Percentiles rank a stretch among this genome's conserved stretches.
These are phyloP conservation scores for Neolamprologus hecqui DNA, from an alignment of 2,113 vertebrate species.

Conservation along the genomic window DNA sequence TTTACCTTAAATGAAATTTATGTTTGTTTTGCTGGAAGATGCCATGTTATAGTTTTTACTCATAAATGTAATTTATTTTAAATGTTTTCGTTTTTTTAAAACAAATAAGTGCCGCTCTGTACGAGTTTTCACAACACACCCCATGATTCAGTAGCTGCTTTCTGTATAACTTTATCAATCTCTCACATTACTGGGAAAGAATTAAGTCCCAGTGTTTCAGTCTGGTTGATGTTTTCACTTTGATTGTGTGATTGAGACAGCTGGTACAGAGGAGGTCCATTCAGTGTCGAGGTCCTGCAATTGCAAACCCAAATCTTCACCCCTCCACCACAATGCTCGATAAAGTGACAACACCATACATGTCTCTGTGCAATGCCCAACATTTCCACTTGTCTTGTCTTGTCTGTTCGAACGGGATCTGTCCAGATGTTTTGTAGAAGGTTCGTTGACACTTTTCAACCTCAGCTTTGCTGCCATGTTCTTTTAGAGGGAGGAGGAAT, in stretches of 20 bases:
- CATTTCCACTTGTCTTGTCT: not conserved
- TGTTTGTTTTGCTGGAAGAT: not conserved
- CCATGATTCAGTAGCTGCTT: not conserved
- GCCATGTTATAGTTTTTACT: not conserved
- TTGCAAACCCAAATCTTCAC: not conserved
- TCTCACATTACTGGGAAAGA: not conserved
- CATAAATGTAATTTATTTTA: not conserved
- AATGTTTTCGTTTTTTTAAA: not conserved
- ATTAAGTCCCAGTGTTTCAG: not conserved
- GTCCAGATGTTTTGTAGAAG: not conserved
- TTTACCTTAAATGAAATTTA: not conserved
- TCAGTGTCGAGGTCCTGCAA: not conserved
- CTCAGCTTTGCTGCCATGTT: not conserved
- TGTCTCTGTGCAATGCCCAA: not conserved
- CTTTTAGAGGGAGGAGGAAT: not conserved
- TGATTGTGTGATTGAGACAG: not conserved
- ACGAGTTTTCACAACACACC: not conserved
- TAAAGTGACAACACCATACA: not conserved
- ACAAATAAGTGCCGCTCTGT: not conserved
- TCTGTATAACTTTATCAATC: not conserved
- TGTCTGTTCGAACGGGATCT: fast-evolving
- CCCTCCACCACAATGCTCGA: not conserved
- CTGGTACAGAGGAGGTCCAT: not conserved
- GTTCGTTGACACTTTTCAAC: not conserved
- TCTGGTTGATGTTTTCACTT: not conserved